Evolutionary conservation across 2,888 invertebrate species (phyloP), one percentile per base, ranked within the genome.

Genomic region (Phortica magna): DNA sequence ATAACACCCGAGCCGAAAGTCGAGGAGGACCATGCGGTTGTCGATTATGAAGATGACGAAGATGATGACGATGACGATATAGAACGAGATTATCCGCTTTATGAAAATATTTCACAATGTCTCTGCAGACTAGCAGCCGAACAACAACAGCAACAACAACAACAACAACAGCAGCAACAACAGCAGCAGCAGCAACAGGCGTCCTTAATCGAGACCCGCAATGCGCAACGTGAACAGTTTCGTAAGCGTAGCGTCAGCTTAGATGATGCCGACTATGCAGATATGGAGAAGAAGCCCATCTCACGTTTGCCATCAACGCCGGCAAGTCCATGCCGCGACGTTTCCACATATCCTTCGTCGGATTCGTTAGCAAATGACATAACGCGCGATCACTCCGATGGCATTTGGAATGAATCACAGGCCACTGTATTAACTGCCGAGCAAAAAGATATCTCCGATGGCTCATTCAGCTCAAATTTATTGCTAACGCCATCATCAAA

Each of bases 391-490:
- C 96, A 96, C 91, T 96, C 96, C 68, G 97, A 97, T 89, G 96
- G 96, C 72, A 95, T 96, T 88, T 97, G 97, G 96, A 97, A 97
- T 92, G 97, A 97, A 92, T 97, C 97, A 12, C 97, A 97, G 92
- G 95, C 95, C 9, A 97, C 96, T 0, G 96, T 97, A 17, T 93
- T 96, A 53, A 96, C 95, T 4, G 94, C 94, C 0, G 96, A 96
- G 39, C 89, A 90, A 4, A 79, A 84, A 17, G 90, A 90, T 22
- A 85, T 84, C n/a, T 89, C 88, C 41, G 91, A 91, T 41, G 84
- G 83, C 1, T 93, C 93, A 80, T 89, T 93, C 68, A 92, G 94
- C 72, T 84, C 87, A 55, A 90, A 89, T 77, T 94, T 94, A 55
- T 90, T 96, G 74, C 90, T 96, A 43, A 96, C 97, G 22, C 96